A percentile compares a stretch with the other conserved stretches of the same genome.
phyloP scores from a whole-genome alignment of 2,888 invertebrate species.

The Cryptocephalus primarius region DNA sequence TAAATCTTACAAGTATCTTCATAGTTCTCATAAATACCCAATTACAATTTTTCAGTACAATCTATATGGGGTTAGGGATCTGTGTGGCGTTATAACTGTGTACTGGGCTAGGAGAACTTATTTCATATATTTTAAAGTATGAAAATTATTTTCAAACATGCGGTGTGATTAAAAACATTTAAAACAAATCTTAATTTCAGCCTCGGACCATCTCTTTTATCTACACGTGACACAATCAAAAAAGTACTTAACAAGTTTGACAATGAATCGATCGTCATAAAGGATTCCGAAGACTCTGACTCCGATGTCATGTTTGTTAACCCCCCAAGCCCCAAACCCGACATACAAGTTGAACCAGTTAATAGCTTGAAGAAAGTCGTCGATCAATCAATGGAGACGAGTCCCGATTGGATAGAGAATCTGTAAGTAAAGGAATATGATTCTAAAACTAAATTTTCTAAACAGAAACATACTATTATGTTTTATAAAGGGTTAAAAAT shows the following conservation, averaged over 20 bases:
- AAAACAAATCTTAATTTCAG: too few species aligned
- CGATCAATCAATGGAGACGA: constrained; percentile 41
- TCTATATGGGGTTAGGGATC: too few species aligned
- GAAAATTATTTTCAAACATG: too few species aligned
- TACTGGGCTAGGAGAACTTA: too few species aligned
- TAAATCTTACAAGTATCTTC: too few species aligned
- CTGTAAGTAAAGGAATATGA: constrained; percentile 29
- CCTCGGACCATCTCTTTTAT: constrained; percentile 5
- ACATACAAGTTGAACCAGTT: constrained; percentile 30
- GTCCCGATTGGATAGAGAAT: constrained; percentile 44
- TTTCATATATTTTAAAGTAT: too few species aligned
- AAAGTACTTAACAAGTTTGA: constrained; percentile 26
- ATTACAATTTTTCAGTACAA: too few species aligned
- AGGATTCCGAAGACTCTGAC: constrained; percentile 32
- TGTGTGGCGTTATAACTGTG: too few species aligned
- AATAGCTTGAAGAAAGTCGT: constrained; percentile 49
- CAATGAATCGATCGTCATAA: constrained; percentile 24
- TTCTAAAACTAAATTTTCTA: too few species aligned
- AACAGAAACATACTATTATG: neutral
- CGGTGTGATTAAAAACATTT: too few species aligned
- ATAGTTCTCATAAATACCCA: too few species aligned
- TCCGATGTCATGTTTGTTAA: constrained; percentile 28
- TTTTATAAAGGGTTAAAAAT: neutral
- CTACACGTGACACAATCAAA: constrained; percentile 23
- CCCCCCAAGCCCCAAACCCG: constrained; percentile 33